A percentile compares a stretch with the other conserved stretches of the same genome.
These are phyloP conservation scores for Cerastis rubricosa DNA, from an alignment of 2,888 invertebrate species.

Conservation along the genomic window DNA sequence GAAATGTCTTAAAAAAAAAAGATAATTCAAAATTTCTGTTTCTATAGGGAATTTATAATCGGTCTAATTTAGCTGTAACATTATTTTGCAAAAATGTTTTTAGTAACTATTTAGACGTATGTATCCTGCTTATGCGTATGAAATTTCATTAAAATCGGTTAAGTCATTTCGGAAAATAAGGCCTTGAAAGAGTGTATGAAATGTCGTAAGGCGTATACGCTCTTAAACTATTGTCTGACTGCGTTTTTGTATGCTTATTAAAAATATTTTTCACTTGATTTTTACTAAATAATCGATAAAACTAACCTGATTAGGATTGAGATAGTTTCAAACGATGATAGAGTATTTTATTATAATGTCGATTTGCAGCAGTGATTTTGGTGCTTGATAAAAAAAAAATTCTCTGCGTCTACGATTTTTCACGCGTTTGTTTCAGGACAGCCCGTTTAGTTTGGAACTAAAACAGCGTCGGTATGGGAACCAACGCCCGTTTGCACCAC, in stretches of 20 bases:
- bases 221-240: constrained; percentile 24
- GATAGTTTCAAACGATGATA: constrained; percentile 33
- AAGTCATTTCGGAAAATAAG: too few species aligned
- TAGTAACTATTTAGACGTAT: too few species aligned
- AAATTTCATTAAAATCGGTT: too few species aligned
- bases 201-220: too few species aligned
- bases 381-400: constrained; percentile 35
- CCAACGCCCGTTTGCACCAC: not conserved
- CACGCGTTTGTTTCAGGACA: not conserved
- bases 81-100: too few species aligned
- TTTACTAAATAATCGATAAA: constrained; percentile 24
- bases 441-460: not conserved
- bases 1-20: too few species aligned
- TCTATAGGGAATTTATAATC: too few species aligned
- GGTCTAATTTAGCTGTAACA: too few species aligned
- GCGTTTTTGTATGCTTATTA: constrained; percentile 39
- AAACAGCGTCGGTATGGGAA: not conserved
- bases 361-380: constrained; percentile 45
- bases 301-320: constrained; percentile 36
- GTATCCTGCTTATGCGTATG: too few species aligned
- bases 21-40: too few species aligned
- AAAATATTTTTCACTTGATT: constrained; percentile 53
- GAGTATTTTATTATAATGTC: constrained; percentile 6
- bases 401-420: not conserved
- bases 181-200: too few species aligned